Evolutionary conservation across 2,113 vertebrate genomes (phyloP).

Genomic region (Rhabdornis inornatus): DNA sequence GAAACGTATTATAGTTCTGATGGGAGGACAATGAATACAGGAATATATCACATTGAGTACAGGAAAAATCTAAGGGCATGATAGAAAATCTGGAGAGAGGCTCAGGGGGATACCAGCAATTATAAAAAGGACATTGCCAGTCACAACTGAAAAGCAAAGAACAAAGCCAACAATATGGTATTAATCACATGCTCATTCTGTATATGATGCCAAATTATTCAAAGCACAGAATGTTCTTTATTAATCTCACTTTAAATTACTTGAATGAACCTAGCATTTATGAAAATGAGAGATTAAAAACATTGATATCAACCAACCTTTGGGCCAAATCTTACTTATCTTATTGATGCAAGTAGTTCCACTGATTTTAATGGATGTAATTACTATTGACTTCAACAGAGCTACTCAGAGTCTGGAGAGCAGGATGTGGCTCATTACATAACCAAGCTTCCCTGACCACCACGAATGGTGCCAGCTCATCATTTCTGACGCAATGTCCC

Average conservation of each 20-base stretch:
- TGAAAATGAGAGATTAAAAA: constrained; percentile 55
- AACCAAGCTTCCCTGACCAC: constrained; percentile 38
- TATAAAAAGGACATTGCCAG: constrained; percentile 40
- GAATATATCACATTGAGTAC: neutral
- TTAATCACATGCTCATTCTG: constrained; percentile 59
- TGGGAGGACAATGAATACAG: neutral
- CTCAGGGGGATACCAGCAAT: constrained; percentile 25
- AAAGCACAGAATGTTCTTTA: constrained; percentile 59
- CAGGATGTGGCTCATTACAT: constrained; percentile 43
- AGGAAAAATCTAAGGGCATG: constrained; percentile 27
- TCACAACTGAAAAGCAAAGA: constrained; percentile 52
- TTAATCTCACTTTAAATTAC: constrained; percentile 36
- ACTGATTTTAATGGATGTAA: constrained; percentile 38
- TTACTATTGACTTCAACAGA: constrained; percentile 8
- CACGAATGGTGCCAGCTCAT: neutral
- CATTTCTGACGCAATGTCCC: neutral
- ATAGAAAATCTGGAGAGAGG: constrained; percentile 6
- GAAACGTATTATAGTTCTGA: neutral
- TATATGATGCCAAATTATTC: constrained; percentile 41
- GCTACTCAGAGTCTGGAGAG: constrained; percentile 3
- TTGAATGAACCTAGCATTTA: constrained; percentile 31
- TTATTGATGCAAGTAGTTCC: constrained; percentile 58
- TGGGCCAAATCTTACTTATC: constrained; percentile 55
- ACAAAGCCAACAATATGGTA: constrained; percentile 66
- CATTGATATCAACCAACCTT: constrained; percentile 45